Evolutionary conservation across 2,888 invertebrate genomes (phyloP).

Genomic region (Gortyna flavago): DNA sequence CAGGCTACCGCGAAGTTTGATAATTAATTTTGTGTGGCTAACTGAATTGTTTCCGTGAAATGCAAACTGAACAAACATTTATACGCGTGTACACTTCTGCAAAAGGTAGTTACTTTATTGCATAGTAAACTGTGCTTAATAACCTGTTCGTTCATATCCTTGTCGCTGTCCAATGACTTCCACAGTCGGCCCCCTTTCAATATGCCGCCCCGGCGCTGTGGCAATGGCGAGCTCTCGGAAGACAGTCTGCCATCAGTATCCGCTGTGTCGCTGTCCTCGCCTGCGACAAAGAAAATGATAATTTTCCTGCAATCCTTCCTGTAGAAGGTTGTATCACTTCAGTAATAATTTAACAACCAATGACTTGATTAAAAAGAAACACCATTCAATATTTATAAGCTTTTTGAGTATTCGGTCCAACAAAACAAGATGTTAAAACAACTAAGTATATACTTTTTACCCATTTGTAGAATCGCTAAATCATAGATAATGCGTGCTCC

Average conservation of each 20-base stretch:
- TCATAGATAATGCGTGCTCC: neutral
- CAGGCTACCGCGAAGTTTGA: neutral
- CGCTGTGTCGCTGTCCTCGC: conserved; percentile 84
- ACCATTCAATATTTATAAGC: neutral
- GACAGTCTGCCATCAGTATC: conserved; percentile 82
- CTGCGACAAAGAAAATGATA: conserved; percentile 63
- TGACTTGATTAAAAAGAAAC: neutral
- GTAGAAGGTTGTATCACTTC: neutral
- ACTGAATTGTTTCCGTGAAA: neutral
- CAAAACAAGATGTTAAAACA: conserved; percentile 1
- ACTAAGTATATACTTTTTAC: neutral
- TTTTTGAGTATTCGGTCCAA: neutral
- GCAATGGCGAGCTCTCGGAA: conserved; percentile 89
- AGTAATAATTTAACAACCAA: neutral
- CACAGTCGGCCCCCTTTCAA: conserved; percentile 94
- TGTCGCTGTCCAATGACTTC: conserved; percentile 90
- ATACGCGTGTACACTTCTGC: neutral
- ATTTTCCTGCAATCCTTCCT: neutral
- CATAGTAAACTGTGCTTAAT: conserved; percentile 1
- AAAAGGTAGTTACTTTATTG: neutral
- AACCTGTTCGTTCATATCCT: conserved; percentile 89
- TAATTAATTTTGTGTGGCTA: conserved; percentile 1
- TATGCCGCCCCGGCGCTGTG: conserved; percentile 92
- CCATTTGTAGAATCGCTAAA: neutral
- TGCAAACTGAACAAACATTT: neutral